Percentiles rank a stretch among this genome's conserved stretches.
Evolutionary conservation across 2,888 invertebrate genomes (phyloP).

Genomic region (Baronia brevicornis): DNA sequence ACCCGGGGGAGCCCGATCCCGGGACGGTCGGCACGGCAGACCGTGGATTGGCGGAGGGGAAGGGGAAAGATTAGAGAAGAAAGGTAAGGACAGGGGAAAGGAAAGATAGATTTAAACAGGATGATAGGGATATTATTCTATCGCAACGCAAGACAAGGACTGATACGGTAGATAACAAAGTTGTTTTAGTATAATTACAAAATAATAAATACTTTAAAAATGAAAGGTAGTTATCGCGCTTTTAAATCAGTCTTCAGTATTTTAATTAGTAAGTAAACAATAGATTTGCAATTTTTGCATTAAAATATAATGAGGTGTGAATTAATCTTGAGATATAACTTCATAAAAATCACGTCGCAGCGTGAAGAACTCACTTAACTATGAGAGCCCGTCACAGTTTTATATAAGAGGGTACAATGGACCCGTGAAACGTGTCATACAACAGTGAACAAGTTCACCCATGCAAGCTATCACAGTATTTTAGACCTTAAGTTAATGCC

Average conservation of each 20-base stretch:
- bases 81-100: too few relatives aligned
- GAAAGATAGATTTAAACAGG: too few relatives aligned
- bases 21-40: too few relatives aligned
- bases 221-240: too few relatives aligned
- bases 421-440: conserved; percentile 38
- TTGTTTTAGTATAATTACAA: not conserved
- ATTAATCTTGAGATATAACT: conserved; percentile 23
- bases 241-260: too few relatives aligned
- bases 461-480: conserved; percentile 23
- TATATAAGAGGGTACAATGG: conserved; percentile 57
- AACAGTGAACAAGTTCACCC: conserved; percentile 27
- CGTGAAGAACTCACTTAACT: conserved; percentile 41
- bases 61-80: too few relatives aligned
- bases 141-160: too few relatives aligned
- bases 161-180: too few relatives aligned
- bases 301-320: conserved; percentile 19
- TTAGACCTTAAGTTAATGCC: conserved; percentile 29
- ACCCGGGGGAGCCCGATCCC: too few relatives aligned
- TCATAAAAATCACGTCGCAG: conserved; percentile 38
- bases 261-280: too few relatives aligned
- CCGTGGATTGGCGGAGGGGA: too few relatives aligned
- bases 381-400: conserved; percentile 41
- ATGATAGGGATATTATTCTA: too few relatives aligned
- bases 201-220: conserved; percentile 2
- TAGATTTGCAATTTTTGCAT: conserved; percentile 1